phyloP scores from a whole-genome alignment of 2,113 vertebrate species.

The Melanotaenia duboulayi region DNA sequence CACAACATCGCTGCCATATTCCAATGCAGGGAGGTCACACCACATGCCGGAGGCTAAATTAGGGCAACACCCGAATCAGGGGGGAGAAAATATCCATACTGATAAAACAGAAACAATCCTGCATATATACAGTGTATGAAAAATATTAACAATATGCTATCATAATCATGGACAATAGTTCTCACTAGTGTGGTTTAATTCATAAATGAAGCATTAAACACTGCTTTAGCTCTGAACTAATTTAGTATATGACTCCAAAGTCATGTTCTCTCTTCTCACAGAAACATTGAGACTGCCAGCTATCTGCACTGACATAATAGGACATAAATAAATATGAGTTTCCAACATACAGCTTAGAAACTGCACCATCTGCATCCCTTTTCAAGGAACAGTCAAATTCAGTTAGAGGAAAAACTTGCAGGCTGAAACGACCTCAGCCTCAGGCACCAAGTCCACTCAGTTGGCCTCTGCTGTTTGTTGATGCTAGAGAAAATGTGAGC shows the following conservation, averaged over 20 bases:
- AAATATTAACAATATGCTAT: slow-evolving; percentile 5
- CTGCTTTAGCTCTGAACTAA: not conserved
- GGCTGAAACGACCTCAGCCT: slow-evolving; percentile 18
- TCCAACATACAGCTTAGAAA: not conserved
- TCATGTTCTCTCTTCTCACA: slow-evolving; percentile 3
- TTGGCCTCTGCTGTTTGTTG: slow-evolving; percentile 34
- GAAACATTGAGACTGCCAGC: slow-evolving; percentile 12
- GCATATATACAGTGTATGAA: not conserved
- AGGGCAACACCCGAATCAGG: slow-evolving; percentile 16
- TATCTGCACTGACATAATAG: slow-evolving; percentile 16
- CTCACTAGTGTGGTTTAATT: slow-evolving; percentile 2
- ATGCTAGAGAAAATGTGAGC: slow-evolving; percentile 34
- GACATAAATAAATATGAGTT: slow-evolving; percentile 13
- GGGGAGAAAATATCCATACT: slow-evolving; percentile 5
- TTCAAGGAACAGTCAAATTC: slow-evolving; percentile 20
- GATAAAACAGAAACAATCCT: slow-evolving; percentile 10
- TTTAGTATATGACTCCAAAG: slow-evolving; percentile 12
- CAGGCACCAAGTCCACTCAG: slow-evolving; percentile 18
- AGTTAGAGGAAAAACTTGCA: slow-evolving; percentile 27
- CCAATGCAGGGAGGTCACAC: slow-evolving; percentile 56
- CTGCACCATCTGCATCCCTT: not conserved
- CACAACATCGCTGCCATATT: slow-evolving; percentile 60
- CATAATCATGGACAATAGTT: slow-evolving; percentile 6
- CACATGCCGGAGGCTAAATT: slow-evolving; percentile 39
- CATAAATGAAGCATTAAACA: not conserved